Conservation (phyloP, 1,140 invertebrate genomes). For the Nephila pilipes region DNA sequence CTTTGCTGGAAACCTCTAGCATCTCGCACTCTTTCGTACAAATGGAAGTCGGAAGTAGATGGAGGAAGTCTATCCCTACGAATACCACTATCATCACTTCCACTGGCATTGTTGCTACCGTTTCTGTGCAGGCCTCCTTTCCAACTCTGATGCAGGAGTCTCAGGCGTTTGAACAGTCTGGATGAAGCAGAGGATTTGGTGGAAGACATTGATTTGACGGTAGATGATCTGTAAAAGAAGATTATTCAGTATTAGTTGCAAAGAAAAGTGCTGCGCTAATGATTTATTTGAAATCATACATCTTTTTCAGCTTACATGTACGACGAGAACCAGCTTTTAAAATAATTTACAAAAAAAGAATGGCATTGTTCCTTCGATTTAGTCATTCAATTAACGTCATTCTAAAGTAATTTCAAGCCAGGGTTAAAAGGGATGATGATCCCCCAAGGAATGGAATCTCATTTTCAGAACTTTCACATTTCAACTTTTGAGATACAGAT, state of each 20-base stretch:
- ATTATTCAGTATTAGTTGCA: background rate
- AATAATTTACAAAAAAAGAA: too few relatives aligned
- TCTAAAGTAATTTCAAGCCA: too few relatives aligned
- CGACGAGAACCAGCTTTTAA: too few relatives aligned
- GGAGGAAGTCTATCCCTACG: constrained; percentile 1
- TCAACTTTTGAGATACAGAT: too few relatives aligned
- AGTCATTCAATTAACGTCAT: too few relatives aligned
- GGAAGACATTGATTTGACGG: constrained; percentile 70
- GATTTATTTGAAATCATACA: too few relatives aligned
- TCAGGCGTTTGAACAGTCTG: constrained; percentile 66
- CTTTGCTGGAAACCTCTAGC: background rate
- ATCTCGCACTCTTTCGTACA: constrained; percentile 63
- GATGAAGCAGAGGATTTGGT: constrained; percentile 74
- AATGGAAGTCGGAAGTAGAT: constrained; percentile 66
- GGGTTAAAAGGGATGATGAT: too few relatives aligned
- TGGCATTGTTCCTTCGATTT: too few relatives aligned
- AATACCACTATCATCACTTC: constrained; percentile 55
- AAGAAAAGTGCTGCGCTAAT: too few relatives aligned
- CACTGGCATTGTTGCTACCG: background rate
- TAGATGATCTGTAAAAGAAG: constrained; percentile 58
- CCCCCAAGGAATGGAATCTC: too few relatives aligned
- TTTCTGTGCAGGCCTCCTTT: constrained; percentile 20
- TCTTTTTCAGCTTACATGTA: too few relatives aligned
- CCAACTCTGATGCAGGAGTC: constrained; percentile 69
- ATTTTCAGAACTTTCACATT: too few relatives aligned